Evolutionary conservation across 1,140 invertebrate species (phyloP).

Genomic region (Venturia canescens): DNA sequence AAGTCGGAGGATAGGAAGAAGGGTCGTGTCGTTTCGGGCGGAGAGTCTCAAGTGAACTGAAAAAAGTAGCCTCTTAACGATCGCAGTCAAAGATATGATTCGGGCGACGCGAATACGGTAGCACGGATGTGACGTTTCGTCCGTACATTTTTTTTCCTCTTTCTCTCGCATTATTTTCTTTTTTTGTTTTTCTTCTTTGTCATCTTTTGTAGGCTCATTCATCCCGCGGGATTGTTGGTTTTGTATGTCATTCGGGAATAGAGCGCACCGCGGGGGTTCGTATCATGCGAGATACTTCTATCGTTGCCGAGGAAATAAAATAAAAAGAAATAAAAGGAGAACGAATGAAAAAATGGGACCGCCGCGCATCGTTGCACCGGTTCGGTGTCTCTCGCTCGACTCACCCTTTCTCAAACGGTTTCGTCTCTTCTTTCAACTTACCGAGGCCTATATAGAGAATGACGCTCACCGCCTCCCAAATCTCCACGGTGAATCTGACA

Average conservation of each 20-base stretch:
- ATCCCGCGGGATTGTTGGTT: not conserved
- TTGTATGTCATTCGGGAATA: constrained; percentile 40
- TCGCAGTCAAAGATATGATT: constrained; percentile 60
- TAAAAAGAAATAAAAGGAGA: not conserved
- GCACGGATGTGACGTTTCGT: constrained; percentile 47
- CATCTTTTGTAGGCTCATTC: constrained; percentile 24
- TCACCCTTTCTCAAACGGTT: constrained; percentile 22
- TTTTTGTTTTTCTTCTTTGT: constrained; percentile 29
- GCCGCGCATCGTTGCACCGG: constrained; percentile 9
- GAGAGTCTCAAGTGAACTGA: constrained; percentile 56
- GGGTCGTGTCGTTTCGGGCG: constrained; percentile 44
- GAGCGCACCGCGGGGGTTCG: constrained; percentile 16
- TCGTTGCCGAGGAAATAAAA: constrained; percentile 27
- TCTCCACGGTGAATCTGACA: not conserved
- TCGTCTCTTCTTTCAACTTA: not conserved
- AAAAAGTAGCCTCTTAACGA: constrained; percentile 63
- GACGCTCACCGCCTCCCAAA: not conserved
- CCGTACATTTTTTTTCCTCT: not conserved
- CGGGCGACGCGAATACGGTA: constrained; percentile 69
- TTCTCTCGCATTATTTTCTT: no score
- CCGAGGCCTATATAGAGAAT: not conserved
- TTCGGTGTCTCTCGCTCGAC: constrained; percentile 1
- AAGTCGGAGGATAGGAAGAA: constrained; percentile 51
- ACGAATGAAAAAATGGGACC: not conserved
- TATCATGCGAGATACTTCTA: constrained; percentile 8